Base-by-base conservation (phyloP, 1,140 invertebrate species). In the Plutomurus gul region DNA sequence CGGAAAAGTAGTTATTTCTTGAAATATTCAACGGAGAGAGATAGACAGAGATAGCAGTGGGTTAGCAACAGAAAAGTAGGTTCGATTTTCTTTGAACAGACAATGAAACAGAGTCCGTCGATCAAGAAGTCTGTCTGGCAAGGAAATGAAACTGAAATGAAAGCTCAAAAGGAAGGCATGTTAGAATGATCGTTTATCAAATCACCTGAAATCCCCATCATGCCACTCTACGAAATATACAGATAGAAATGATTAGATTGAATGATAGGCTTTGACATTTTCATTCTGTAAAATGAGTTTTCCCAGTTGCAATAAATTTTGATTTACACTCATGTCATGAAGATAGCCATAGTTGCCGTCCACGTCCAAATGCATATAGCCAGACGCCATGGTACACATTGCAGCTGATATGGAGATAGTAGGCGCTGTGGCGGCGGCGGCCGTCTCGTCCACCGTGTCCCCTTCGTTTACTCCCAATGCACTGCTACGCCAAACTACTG, bases 281-380 rank as follows among this genome's bases (percentile, higher is more conserved):
- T 65, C 56, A 65, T 65, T 65, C 56, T 65, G 56, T 65, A 65
- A 65, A 65, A 65, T 65, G 56, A 65, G 56, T 65, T 65, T 65
- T 65, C 56, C 56, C 27, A 65, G 36, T 65, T 25, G 56, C 27
- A 65, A 65, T 65, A 65, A 65, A 65, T 65, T 65, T 65, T 65
- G 56, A 65, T 65, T 65, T 65, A 65, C 56, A 65, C 56, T 27
- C 27, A 30, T 65, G 22, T n/a, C n/a, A n/a, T n/a, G n/a, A n/a
- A n/a, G n/a, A n/a, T n/a, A n/a, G n/a, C n/a, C n/a, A n/a, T n/a
- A n/a, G n/a, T n/a, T n/a, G n/a, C n/a, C n/a, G n/a, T n/a, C n/a
- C n/a, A n/a, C 20, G 47, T 22, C 47, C 25, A 51, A 51, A 51
- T 51, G 25, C 47, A 51, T 51, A 51, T 22, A 51, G 47, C 25